These are phyloP conservation scores for Rugalucina vietnamica DNA, from an alignment of 2,888 invertebrate genomes.

Conservation along the genomic window DNA sequence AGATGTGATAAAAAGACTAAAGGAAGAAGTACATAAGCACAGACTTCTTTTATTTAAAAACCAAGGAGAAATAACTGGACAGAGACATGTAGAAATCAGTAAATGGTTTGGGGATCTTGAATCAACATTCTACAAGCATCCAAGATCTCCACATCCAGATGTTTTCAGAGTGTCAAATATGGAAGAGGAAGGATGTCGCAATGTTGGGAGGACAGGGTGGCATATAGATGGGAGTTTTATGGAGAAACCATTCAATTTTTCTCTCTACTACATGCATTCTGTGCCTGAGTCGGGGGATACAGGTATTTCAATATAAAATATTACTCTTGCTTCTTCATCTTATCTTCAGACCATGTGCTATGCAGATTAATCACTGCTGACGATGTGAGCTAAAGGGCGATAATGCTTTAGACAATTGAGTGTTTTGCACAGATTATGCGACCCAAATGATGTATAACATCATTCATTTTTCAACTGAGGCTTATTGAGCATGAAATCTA, in stretches of 20 bases:
- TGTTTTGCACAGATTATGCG: no score
- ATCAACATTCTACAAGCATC: slow-evolving; percentile 81
- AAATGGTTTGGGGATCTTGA: slow-evolving; percentile 80
- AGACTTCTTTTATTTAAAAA: slow-evolving; percentile 78
- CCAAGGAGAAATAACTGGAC: slow-evolving; percentile 74
- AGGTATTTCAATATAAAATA: slow-evolving; percentile 72
- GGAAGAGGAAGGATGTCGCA: slow-evolving; percentile 76
- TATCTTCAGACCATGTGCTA: no score
- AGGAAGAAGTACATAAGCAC: slow-evolving; percentile 73
- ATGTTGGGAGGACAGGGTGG: slow-evolving; percentile 81
- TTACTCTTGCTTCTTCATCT: no score
- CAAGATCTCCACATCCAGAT: slow-evolving; percentile 78
- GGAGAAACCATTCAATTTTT: slow-evolving; percentile 76
- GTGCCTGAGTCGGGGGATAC: slow-evolving; percentile 78
- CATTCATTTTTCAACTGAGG: no score
- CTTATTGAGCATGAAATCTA: no score
- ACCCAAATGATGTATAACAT: no score
- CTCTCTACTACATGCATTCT: slow-evolving; percentile 78
- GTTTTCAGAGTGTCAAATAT: slow-evolving; percentile 81
- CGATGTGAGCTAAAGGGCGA: no score
- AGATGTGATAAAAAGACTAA: slow-evolving; percentile 71
- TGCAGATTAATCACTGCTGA: no score
- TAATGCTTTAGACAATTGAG: no score
- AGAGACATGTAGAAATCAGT: slow-evolving; percentile 78
- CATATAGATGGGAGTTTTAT: slow-evolving; percentile 82